Evolutionary conservation across 2,888 invertebrate species (phyloP).

Genomic region (Apotomis betuletana): DNA sequence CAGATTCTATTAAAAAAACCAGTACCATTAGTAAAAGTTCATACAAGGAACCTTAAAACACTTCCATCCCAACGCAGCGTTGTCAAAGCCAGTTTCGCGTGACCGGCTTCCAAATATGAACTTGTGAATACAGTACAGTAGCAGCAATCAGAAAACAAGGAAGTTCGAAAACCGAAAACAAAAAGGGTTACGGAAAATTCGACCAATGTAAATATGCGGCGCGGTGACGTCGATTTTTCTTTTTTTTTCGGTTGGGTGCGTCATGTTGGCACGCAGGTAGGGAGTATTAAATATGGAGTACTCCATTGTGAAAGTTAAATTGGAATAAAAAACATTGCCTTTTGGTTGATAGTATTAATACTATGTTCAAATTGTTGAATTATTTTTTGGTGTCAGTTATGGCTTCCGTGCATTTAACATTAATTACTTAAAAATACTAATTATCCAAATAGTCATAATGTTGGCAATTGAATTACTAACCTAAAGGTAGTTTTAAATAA

Average conservation of each 20-base stretch:
- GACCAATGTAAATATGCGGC: slow-evolving; percentile 34
- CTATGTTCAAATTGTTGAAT: too few relatives aligned
- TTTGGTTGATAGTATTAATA: not conserved
- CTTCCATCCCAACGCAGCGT: slow-evolving; percentile 27
- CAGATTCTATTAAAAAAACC: too few relatives aligned
- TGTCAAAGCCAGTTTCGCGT: slow-evolving; percentile 46
- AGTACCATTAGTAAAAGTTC: not conserved
- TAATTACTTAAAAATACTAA: too few relatives aligned
- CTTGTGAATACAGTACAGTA: slow-evolving; percentile 44
- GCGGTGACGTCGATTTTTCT: slow-evolving; percentile 28
- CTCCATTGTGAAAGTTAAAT: not conserved
- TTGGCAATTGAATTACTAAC: too few relatives aligned
- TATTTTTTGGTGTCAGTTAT: too few relatives aligned
- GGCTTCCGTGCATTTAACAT: too few relatives aligned
- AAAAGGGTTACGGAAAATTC: slow-evolving; percentile 29
- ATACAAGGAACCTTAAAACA: slow-evolving; percentile 29
- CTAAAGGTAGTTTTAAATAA: too few relatives aligned
- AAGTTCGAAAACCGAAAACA: slow-evolving; percentile 23
- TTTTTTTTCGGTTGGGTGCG: slow-evolving; percentile 14
- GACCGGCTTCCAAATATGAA: slow-evolving; percentile 46
- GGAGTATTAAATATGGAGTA: not conserved
- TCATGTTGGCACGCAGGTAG: slow-evolving; percentile 3
- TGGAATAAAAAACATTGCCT: not conserved
- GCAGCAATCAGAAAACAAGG: slow-evolving; percentile 37
- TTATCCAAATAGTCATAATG: too few relatives aligned